These are phyloP conservation scores for Carlito syrichta DNA, from an alignment of 2,113 vertebrate genomes.

Conservation along the genomic window DNA sequence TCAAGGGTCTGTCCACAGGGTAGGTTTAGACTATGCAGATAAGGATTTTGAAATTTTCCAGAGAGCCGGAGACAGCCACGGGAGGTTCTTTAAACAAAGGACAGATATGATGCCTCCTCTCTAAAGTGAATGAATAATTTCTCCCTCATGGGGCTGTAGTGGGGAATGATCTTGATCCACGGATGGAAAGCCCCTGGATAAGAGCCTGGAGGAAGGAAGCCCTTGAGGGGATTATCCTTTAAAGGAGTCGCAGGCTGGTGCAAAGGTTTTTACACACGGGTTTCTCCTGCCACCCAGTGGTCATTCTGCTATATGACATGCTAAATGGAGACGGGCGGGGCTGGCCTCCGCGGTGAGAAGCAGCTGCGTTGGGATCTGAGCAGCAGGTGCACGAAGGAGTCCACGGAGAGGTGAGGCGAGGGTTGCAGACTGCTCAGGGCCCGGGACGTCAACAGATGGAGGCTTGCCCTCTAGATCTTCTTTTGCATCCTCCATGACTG, in stretches of 20 bases:
- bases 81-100: not conserved
- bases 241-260: fast-evolving
- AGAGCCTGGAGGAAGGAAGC: not conserved
- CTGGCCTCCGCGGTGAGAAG: not conserved
- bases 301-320: not conserved
- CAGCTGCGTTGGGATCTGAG: not conserved
- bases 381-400: not conserved
- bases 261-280: not conserved
- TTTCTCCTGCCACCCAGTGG: slow-evolving; percentile 32
- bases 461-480: too few relatives aligned
- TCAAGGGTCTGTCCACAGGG: not conserved
- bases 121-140: not conserved
- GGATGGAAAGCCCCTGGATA: not conserved
- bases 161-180: not conserved
- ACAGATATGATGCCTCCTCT: not conserved
- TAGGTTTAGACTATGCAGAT: not conserved
- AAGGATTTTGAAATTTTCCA: not conserved
- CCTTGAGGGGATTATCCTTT: not conserved
- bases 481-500: too few relatives aligned
- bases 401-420: not conserved
- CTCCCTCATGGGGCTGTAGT: not conserved
- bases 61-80: not conserved
- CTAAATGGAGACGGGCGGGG: fast-evolving
- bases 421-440: not conserved
- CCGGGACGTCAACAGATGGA: not conserved